phyloP scores from a whole-genome alignment of 2,797 vertebrate species.

The Percopsis omiscomaycus region DNA sequence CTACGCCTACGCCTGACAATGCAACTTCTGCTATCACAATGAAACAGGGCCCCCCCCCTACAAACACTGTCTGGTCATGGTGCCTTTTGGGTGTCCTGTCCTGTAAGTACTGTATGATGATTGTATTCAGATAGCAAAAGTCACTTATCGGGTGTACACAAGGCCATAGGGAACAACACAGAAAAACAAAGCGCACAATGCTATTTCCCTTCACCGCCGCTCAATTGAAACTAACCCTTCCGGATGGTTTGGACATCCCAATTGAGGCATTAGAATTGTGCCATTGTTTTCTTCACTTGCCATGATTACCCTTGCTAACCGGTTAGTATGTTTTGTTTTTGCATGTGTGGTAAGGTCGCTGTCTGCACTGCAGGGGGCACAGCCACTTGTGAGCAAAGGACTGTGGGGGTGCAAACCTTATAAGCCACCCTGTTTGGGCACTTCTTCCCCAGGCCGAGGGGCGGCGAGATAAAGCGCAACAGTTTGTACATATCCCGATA shows the following conservation, averaged over 20 bases:
- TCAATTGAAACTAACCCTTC: not conserved
- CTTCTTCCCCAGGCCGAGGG: slow-evolving; percentile 96
- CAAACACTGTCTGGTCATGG: slow-evolving; percentile 8
- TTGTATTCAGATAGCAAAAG: no score
- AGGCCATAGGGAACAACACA: no score
- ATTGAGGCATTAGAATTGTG: slow-evolving; percentile 44
- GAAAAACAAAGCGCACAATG: slow-evolving; percentile 65
- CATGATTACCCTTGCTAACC: slow-evolving; percentile 70
- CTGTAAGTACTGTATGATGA: no score
- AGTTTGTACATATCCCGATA: slow-evolving; percentile 99
- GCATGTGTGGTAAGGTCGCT: slow-evolving; percentile 58
- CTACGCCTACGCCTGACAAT: no score
- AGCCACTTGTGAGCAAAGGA: slow-evolving; percentile 26
- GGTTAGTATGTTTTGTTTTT: slow-evolving; percentile 71
- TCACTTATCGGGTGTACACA: no score
- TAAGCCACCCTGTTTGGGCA: slow-evolving; percentile 97
- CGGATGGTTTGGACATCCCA: slow-evolving; percentile 16
- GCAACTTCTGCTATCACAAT: no score
- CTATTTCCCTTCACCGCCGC: slow-evolving; percentile 9
- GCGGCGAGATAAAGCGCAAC: slow-evolving; percentile 94
- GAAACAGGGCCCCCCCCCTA: no score
- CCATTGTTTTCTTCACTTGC: slow-evolving; percentile 71
- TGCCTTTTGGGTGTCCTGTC: no score
- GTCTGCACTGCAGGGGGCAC: slow-evolving; percentile 65
- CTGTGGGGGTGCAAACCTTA: slow-evolving; percentile 89